These are phyloP conservation scores for Diarsia mendica DNA, from an alignment of 2,888 invertebrate genomes.

Conservation along the genomic window DNA sequence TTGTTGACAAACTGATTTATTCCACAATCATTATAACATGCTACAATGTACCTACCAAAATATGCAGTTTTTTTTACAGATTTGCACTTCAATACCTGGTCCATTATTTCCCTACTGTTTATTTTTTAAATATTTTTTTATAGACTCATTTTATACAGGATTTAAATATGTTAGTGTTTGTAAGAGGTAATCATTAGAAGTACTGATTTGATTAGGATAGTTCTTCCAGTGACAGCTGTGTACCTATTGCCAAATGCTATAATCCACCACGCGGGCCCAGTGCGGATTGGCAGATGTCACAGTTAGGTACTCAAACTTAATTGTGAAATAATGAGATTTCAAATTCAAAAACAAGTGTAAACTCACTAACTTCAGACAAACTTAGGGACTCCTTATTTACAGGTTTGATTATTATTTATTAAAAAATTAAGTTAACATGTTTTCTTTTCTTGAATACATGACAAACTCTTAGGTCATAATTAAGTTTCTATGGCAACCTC, in stretches of 20 bases:
- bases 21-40: conserved; percentile 16
- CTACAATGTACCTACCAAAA: background rate
- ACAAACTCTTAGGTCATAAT: too few relatives aligned
- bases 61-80: background rate
- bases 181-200: background rate
- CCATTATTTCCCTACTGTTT: background rate
- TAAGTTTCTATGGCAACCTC: background rate
- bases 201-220: too few relatives aligned
- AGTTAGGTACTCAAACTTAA: background rate
- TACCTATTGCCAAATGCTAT: too few relatives aligned
- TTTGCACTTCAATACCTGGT: background rate
- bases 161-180: background rate
- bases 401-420: background rate
- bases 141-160: background rate
- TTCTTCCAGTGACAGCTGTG: too few relatives aligned
- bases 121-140: background rate
- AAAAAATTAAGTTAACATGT: background rate
- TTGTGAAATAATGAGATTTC: background rate
- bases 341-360: background rate
- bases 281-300: too few relatives aligned
- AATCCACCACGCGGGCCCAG: too few relatives aligned
- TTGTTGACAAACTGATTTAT: conserved; percentile 46
- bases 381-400: background rate
- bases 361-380: background rate
- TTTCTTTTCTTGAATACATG: background rate